phyloP scores from a whole-genome alignment of 2,888 invertebrate genomes.

The Peribatodes rhomboidaria region DNA sequence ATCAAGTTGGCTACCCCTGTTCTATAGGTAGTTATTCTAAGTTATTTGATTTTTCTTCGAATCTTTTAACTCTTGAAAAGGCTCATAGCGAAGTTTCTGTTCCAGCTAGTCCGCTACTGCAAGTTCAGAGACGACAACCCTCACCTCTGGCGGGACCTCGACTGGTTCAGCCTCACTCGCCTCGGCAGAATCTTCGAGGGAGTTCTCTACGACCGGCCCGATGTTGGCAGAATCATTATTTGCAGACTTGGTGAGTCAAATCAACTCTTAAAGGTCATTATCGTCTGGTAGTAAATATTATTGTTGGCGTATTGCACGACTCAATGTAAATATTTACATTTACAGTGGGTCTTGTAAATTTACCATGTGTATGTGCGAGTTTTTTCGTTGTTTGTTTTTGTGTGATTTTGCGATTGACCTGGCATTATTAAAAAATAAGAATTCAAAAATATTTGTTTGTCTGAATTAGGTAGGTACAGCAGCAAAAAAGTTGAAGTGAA shows the following conservation, averaged over 20 bases:
- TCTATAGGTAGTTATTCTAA: background rate
- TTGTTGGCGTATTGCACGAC: no score
- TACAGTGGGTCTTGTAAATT: no score
- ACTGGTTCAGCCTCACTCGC: conserved; percentile 87
- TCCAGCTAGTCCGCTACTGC: conserved; percentile 90
- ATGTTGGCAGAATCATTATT: conserved; percentile 88
- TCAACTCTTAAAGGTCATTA: background rate
- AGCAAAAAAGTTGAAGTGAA: no score
- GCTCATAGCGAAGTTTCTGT: conserved; percentile 36
- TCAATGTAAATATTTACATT: no score
- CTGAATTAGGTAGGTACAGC: no score
- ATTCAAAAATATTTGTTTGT: no score
- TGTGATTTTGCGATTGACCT: no score
- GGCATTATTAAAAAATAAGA: no score
- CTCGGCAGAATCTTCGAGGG: conserved; percentile 89
- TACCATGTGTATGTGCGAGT: no score
- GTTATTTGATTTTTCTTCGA: background rate
- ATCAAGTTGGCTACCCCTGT: no score
- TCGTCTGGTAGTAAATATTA: no score
- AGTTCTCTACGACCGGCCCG: conserved; percentile 82
- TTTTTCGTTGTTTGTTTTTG: no score
- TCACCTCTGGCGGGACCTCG: conserved; percentile 88
- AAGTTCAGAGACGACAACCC: conserved; percentile 91
- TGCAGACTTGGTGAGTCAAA: conserved; percentile 87
- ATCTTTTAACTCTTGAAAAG: background rate